Evolutionary conservation across 1,140 invertebrate species (phyloP).

Genomic region (Antheraea mylitta): DNA sequence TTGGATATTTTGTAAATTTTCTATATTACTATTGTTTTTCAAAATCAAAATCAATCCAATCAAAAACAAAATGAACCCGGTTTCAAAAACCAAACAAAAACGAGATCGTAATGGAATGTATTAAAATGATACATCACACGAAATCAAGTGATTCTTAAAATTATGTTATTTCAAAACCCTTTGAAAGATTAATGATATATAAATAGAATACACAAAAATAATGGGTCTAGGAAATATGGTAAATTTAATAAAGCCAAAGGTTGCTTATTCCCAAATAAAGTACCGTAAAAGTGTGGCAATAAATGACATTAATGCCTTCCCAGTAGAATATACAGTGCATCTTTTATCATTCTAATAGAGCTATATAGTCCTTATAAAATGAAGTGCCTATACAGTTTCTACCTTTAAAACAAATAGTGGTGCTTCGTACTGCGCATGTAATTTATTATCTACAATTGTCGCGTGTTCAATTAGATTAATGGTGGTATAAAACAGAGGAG

Average conservation of each 20-base stretch:
- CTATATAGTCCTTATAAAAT: conserved; percentile 18
- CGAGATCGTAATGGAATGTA: too few relatives aligned
- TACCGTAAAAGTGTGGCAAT: conserved; percentile 6
- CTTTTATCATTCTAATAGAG: conserved; percentile 25
- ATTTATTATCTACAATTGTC: conserved; percentile 6
- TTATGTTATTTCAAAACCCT: too few relatives aligned
- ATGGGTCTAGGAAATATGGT: neutral
- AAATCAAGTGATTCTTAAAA: too few relatives aligned
- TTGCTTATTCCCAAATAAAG: conserved; percentile 9
- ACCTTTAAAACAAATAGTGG: conserved; percentile 15
- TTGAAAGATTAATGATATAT: too few relatives aligned
- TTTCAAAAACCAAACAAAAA: too few relatives aligned
- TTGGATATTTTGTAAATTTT: too few relatives aligned
- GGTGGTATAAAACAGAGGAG: conserved; percentile 7
- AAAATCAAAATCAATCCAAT: too few relatives aligned
- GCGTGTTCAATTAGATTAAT: conserved; percentile 11
- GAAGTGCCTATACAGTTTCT: conserved; percentile 16
- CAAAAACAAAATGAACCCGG: too few relatives aligned
- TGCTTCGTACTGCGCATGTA: neutral
- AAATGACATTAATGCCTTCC: conserved; percentile 2
- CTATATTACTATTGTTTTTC: too few relatives aligned
- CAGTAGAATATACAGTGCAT: conserved; percentile 5
- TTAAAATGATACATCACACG: too few relatives aligned
- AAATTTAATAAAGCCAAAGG: neutral
- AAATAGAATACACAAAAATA: too few relatives aligned